Conservation (phyloP, 1,140 invertebrate genomes). For the Ceratina japonica region DNA sequence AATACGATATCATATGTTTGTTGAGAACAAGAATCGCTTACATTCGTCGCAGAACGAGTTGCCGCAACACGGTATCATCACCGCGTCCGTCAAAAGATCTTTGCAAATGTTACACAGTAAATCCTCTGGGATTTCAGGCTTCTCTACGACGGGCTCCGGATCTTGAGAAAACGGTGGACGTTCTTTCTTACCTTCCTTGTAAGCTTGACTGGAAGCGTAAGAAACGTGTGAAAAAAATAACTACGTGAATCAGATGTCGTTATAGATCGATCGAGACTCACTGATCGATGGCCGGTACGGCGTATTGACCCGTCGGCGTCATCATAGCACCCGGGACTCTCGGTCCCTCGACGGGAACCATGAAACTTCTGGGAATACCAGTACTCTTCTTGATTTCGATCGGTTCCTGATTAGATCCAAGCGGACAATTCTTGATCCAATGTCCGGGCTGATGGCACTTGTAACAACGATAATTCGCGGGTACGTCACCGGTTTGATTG, state of each 20-base stretch:
- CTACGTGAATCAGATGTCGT: background rate
- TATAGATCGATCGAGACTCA: slow-evolving; percentile 80
- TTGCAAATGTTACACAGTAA: slow-evolving; percentile 94
- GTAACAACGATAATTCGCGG: slow-evolving; percentile 93
- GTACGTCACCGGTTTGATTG: slow-evolving; percentile 93
- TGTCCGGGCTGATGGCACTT: slow-evolving; percentile 96
- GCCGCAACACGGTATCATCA: slow-evolving; percentile 98
- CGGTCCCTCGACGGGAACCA: slow-evolving; percentile 94
- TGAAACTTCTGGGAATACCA: slow-evolving; percentile 98
- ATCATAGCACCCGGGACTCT: slow-evolving; percentile 94
- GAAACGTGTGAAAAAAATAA: background rate
- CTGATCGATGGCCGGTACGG: slow-evolving; percentile 94
- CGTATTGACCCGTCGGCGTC: slow-evolving; percentile 94
- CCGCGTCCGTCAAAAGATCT: slow-evolving; percentile 96
- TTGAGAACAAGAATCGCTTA: slow-evolving; percentile 78
- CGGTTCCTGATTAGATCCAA: slow-evolving; percentile 83
- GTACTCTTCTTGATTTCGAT: slow-evolving; percentile 95
- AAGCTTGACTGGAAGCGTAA: slow-evolving; percentile 84
- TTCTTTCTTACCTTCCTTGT: slow-evolving; percentile 87
- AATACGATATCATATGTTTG: background rate
- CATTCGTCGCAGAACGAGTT: slow-evolving; percentile 99
- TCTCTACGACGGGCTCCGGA: slow-evolving; percentile 80
- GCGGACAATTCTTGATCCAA: slow-evolving; percentile 97
- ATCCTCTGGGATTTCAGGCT: slow-evolving; percentile 93
- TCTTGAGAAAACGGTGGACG: slow-evolving; percentile 83